Evolutionary conservation across 2,797 vertebrate species (phyloP).

Genomic region (Chrysocyon brachyurus): DNA sequence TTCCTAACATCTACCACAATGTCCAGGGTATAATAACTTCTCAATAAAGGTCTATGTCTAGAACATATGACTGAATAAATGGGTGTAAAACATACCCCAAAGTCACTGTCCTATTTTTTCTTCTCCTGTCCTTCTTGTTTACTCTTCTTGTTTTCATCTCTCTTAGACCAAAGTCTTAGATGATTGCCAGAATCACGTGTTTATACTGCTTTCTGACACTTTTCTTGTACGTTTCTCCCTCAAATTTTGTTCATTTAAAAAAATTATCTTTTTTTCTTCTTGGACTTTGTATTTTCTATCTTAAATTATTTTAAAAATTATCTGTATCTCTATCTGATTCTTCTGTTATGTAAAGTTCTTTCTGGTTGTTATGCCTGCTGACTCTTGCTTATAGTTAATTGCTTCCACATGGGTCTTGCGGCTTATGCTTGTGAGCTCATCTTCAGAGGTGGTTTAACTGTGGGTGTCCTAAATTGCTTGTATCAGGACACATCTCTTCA

Average conservation of each 20-base stretch:
- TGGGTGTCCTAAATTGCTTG: not conserved
- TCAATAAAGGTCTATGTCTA: not conserved
- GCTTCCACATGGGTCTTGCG: not conserved
- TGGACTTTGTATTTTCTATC: not conserved
- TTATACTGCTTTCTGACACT: not conserved
- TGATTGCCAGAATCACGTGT: not conserved
- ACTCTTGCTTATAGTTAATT: not conserved
- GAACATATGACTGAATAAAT: not conserved
- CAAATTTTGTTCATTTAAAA: not conserved
- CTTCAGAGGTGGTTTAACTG: not conserved
- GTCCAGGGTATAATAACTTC: not conserved
- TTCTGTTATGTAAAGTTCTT: not conserved
- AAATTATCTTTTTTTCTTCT: not conserved
- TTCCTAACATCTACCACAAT: not conserved
- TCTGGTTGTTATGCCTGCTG: not conserved
- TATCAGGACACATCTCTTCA: not conserved
- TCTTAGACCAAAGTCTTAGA: constrained; percentile 5
- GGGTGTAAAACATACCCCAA: not conserved
- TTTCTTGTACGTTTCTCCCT: not conserved
- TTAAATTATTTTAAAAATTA: not conserved
- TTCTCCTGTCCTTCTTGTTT: not conserved
- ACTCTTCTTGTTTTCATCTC: not conserved
- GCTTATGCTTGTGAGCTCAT: not conserved
- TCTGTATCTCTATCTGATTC: not conserved
- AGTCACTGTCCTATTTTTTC: not conserved